Percentiles rank a stretch among this genome's conserved stretches.
These are phyloP conservation scores for Heliangelus exortis DNA, from an alignment of 2,797 vertebrate species.

Conservation along the genomic window DNA sequence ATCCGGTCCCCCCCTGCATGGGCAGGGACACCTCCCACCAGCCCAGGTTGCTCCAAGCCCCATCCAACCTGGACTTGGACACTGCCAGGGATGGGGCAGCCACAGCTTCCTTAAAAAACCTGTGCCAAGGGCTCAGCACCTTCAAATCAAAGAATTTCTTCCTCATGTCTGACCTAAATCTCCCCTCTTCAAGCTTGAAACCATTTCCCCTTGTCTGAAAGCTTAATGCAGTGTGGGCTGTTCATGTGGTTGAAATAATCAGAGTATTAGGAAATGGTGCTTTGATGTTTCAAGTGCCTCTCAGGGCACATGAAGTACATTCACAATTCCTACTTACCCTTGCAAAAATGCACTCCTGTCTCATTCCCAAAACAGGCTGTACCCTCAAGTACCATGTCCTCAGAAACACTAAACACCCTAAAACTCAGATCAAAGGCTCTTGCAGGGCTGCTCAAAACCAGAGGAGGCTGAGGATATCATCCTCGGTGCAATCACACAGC, in stretches of 20 bases:
- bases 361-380: conserved; percentile 3
- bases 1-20: too few relatives aligned
- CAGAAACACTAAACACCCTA: background rate
- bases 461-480: background rate
- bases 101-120: too few relatives aligned
- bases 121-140: too few relatives aligned
- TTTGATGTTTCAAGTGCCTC: conserved; percentile 24
- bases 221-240: background rate
- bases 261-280: background rate
- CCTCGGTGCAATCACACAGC: too few relatives aligned
- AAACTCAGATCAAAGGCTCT: conserved; percentile 13
- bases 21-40: too few relatives aligned
- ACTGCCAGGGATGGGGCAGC: too few relatives aligned
- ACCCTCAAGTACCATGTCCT: background rate
- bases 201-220: background rate
- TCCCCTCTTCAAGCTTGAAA: too few relatives aligned
- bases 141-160: too few relatives aligned
- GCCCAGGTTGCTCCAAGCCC: too few relatives aligned
- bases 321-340: background rate
- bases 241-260: background rate
- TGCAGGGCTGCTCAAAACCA: background rate
- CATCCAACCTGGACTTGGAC: too few relatives aligned
- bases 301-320: background rate
- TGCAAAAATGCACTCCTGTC: background rate
- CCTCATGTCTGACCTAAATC: too few relatives aligned